phyloP scores from a whole-genome alignment of 2,888 invertebrate species.

The Latrodectus hesperus region DNA sequence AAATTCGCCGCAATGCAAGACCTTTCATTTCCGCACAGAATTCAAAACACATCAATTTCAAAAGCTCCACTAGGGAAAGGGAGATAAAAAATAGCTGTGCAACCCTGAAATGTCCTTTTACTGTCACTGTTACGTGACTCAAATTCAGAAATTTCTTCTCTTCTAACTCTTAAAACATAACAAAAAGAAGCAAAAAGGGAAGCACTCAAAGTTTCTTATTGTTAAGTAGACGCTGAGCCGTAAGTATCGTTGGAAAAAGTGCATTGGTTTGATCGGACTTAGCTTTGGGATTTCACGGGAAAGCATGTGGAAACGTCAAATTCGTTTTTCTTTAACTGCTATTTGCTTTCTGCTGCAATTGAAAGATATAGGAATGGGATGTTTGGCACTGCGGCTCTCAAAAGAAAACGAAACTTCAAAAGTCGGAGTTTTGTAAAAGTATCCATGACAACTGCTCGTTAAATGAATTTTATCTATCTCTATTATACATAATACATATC shows the following conservation, averaged over 20 bases:
- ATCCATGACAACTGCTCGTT: too few species aligned
- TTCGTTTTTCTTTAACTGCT: slow-evolving; percentile 47
- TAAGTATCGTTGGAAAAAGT: slow-evolving; percentile 40
- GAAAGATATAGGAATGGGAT: slow-evolving; percentile 16
- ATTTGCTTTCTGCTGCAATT: slow-evolving; percentile 33
- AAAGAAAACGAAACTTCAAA: not conserved
- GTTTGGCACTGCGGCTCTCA: slow-evolving; percentile 22
- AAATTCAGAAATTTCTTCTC: slow-evolving; percentile 40
- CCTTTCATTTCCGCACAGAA: slow-evolving; percentile 12
- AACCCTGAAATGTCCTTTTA: slow-evolving; percentile 42
- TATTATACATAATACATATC: too few species aligned
- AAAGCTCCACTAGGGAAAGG: not conserved
- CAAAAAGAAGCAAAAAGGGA: slow-evolving; percentile 12
- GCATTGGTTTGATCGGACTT: slow-evolving; percentile 46
- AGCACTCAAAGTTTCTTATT: slow-evolving; percentile 48
- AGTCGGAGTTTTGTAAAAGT: too few species aligned
- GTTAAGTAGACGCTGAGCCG: slow-evolving; percentile 44
- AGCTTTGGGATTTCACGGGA: slow-evolving; percentile 27
- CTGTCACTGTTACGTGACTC: slow-evolving; percentile 49
- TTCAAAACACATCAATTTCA: slow-evolving; percentile 43
- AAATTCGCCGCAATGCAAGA: slow-evolving; percentile 11
- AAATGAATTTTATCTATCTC: too few species aligned
- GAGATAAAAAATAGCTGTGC: slow-evolving; percentile 8
- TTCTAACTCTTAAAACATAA: slow-evolving; percentile 12
- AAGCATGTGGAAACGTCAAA: slow-evolving; percentile 61